Evolutionary conservation across 2,888 invertebrate genomes (phyloP).

Genomic region (Nymphalis urticae): DNA sequence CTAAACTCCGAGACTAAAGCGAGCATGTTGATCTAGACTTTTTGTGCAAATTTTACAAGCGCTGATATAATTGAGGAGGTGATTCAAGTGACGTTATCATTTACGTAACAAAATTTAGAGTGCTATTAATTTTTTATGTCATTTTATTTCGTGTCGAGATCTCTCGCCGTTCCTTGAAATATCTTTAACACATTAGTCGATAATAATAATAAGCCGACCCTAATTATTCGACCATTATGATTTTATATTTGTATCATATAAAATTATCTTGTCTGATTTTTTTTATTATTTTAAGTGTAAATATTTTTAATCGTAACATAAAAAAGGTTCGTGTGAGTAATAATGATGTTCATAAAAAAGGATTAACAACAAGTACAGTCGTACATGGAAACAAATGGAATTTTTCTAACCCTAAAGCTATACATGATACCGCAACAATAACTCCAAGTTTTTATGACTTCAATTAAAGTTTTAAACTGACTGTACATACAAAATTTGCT

Average conservation of each 20-base stretch:
- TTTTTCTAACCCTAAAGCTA: background rate
- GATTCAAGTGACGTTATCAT: too few relatives aligned
- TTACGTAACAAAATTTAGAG: too few relatives aligned
- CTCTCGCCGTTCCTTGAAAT: too few relatives aligned
- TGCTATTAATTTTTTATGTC: too few relatives aligned
- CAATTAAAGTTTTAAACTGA: constrained; percentile 1
- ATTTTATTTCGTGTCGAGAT: too few relatives aligned
- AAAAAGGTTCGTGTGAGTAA: too few relatives aligned
- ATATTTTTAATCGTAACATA: too few relatives aligned
- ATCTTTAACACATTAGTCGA: too few relatives aligned
- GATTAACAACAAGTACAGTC: background rate
- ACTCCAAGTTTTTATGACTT: background rate
- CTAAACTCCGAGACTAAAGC: background rate
- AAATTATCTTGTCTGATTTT: background rate
- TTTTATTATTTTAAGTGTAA: background rate
- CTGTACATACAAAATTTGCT: constrained; percentile 35
- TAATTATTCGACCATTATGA: background rate
- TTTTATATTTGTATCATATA: background rate
- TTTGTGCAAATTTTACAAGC: too few relatives aligned
- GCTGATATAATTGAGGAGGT: too few relatives aligned
- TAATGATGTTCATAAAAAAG: background rate
- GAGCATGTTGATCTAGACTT: too few relatives aligned
- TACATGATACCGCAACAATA: background rate
- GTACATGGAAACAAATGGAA: background rate
- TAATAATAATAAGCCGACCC: too few relatives aligned